Conservation (phyloP, 2,113 vertebrate genomes). For the Halichoeres trimaculatus region DNA sequence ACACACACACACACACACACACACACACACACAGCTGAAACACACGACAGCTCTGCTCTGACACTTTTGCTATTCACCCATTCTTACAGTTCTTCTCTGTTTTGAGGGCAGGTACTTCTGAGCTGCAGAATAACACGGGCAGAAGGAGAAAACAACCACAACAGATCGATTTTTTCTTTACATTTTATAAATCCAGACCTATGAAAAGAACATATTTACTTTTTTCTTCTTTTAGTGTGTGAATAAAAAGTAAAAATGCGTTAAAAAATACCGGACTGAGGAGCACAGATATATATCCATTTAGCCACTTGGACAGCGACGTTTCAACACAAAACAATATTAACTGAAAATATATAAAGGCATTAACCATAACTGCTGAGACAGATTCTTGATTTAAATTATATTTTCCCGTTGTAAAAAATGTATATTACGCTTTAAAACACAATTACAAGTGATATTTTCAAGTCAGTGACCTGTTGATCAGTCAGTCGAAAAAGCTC, state of each 20-base stretch:
- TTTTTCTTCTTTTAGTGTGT: neutral
- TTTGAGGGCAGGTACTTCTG: conserved; percentile 34
- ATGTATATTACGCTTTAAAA: too few species aligned
- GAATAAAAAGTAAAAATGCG: neutral
- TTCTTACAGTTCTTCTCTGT: conserved; percentile 19
- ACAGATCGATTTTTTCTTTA: neutral
- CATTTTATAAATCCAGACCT: neutral
- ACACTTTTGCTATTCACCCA: conserved; percentile 67
- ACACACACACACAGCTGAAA: conserved; percentile 9
- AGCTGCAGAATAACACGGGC: neutral
- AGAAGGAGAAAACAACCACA: neutral
- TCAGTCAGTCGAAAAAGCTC: too few species aligned
- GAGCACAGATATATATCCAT: too few species aligned
- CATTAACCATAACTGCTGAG: too few species aligned
- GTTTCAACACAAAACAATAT: too few species aligned
- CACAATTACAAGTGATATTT: too few species aligned
- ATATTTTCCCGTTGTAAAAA: too few species aligned
- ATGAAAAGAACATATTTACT: neutral
- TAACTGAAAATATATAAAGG: too few species aligned
- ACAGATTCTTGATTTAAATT: too few species aligned
- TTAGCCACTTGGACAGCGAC: too few species aligned
- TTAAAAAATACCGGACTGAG: too few species aligned
- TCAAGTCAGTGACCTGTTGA: too few species aligned
- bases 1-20: conserved; percentile 24
- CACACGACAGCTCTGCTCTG: conserved; percentile 53